Evolutionary conservation across 2,113 vertebrate genomes (phyloP).

Genomic region (Calypte anna): DNA sequence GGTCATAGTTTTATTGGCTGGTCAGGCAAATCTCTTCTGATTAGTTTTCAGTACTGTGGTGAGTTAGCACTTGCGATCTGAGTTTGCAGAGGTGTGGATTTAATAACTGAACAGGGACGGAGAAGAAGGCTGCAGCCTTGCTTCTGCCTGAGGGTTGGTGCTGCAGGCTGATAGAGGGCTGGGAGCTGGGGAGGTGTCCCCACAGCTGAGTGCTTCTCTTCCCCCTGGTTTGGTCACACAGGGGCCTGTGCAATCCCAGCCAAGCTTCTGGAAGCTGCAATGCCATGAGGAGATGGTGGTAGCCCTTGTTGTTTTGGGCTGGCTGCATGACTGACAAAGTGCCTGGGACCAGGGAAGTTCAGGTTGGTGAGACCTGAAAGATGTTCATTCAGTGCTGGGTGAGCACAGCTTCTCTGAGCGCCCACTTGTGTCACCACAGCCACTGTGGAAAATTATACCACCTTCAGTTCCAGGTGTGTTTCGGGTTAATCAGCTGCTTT

Average conservation of each 20-base stretch:
- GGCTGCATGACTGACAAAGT: accelerated
- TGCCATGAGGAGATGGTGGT: neutral
- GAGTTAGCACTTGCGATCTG: neutral
- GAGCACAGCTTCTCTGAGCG: neutral
- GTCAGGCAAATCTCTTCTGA: neutral
- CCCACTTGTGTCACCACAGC: neutral
- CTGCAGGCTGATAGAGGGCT: neutral
- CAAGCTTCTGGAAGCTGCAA: neutral
- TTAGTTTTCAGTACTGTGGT: neutral
- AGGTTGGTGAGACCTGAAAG: neutral
- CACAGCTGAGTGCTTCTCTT: accelerated
- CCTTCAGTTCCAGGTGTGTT: neutral
- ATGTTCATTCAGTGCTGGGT: neutral
- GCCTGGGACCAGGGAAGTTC: neutral
- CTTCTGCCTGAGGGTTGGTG: accelerated
- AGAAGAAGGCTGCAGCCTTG: neutral
- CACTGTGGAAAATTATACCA: neutral
- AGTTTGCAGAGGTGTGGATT: neutral
- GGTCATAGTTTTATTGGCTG: neutral
- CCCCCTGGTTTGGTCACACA: accelerated
- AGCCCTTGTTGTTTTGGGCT: neutral
- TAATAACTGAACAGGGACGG: accelerated
- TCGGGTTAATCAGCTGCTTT: neutral
- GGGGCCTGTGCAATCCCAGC: neutral
- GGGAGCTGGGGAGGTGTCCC: neutral